Base-by-base conservation (phyloP, 2,888 invertebrate genomes). In the Plebejus anna region DNA sequence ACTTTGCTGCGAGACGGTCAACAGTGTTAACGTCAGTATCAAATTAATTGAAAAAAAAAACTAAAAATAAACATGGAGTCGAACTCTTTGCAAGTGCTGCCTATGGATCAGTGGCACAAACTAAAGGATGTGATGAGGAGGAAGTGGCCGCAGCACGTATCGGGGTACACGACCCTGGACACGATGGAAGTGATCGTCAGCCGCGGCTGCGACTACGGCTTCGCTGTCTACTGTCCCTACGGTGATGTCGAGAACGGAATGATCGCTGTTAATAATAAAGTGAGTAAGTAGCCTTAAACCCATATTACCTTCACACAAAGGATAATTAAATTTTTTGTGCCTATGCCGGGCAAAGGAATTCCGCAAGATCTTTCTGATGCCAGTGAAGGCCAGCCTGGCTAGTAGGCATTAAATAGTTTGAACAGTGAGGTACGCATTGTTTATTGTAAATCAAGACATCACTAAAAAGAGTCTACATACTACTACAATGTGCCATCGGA, bases 191-290 rank as follows among this genome's bases (percentile, higher is more conserved):
- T 81, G 32, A 90, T 91, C 85, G 77, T 84, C 1, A 82, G 84
- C 42, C 80, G 82, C 61, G 83, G 87, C 1, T 80, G 85, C 4
- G 78, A 82, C 1, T 73, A 73, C 32, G 32, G 83, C 22, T 86
- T 92, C 76, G 84, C 86, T 80, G 89, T 94, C 13, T 92, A 87
- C 77, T 90, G 91, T 70, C 92, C 93, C 1, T 83, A 83, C 57
- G 93, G 91, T 51, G 85, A 91, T 75, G 82, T 88, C 51, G 75
- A 81, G 1, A 88, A 88, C 79, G 94, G 92, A 55, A 87, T 90
- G 78, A 84, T 90, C 0, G 88, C 87, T 36, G 76, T 89, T 7
- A 87, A 86, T 81, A 78, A 81, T n/a, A 87, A 86, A 84, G 91
- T 90, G 82, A 79, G 78, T 59, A 13, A 79, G 78, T 59, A 13